Evolutionary conservation across 1,140 invertebrate genomes (phyloP), one percentile per base, ranked within the genome.

Genomic region (Drosophila ficusphila): DNA sequence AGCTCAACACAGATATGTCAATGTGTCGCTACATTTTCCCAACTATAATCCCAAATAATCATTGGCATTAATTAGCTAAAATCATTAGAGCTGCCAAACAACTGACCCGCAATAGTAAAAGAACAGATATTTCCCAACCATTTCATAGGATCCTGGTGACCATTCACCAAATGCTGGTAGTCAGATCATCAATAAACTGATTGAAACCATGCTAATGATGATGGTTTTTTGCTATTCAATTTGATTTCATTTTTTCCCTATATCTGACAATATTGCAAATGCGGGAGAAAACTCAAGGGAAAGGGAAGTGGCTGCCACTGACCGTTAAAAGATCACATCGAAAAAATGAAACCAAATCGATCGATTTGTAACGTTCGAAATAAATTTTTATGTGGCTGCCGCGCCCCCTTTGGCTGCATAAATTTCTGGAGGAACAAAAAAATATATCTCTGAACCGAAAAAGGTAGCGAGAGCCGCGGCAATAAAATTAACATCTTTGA

Each of bases 401-500:
- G 68, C 82, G 82, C 81, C 82, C 72, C 81, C 76, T 75, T 56
- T 18, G 51, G 41, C 39, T 62, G 79, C 68, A 76, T 88, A 86
- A 77, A 81, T 83, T 85, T 65, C 33, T 7, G 25, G 27, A 54
- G 8, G 34, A 42, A 73, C 31, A 51, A 44, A 19, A 38, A 58
- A 29, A 49, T 38, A 52, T 34, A 23, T 29, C 23, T 54, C 23
- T 25, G 36, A 46, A 14, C 71, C 47, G 38, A 76, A 86, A 85
- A 88, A 74, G 81, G 81, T 86, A 86, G 81, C 81, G 61, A 64
- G 44, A 54, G 67, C 27, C 44, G 49, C 36, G 29, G 36, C 73
- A 49, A 89, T 90, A 90, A 89, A 90, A 90, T 90, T 81, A 85
- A 78, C 75, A 86, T 88, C 60, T 90, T 79, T 90, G 88, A 90